Evolutionary conservation across 2,797 vertebrate genomes (phyloP), one percentile per base, ranked within the genome.

Genomic region (Sebastes minor): DNA sequence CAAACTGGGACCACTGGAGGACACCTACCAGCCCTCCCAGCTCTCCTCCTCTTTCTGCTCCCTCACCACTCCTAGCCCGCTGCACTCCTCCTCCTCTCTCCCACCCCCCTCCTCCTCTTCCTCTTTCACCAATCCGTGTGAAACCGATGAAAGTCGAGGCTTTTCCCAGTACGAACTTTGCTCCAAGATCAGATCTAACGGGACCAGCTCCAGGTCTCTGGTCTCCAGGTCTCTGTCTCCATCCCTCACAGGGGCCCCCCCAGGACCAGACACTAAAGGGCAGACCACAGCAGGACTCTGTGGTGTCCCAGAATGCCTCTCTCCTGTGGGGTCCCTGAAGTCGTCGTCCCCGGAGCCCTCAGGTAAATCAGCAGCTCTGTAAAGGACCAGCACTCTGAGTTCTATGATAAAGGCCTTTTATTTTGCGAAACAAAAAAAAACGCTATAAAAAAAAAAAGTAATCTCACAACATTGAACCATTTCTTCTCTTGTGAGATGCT

Each of bases 61-160:
- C 38, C 80, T 85, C 27, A 57, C 84, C 18, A 67, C 60, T 67
- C 76, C 67, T 64, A 71, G 80, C 79, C 87, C 86, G 1, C 80
- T 91, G 33, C 88, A 70, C 18, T 86, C 86, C 35, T 64, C 74
- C 57, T 82, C 81, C 56, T 61, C 63, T 8, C 67, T 61, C 59
- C 28, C 56, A 65, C 25, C 33, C 71, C 30, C 3, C 33, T 53
- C 65, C 2, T 38, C 55, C 59, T 73, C 85, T 63, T 76, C 78
- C 25, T 85, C 81, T 0, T 80, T 89, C 0, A 14, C 13, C 0
- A 82, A 83, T 30, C 95, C 95, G 0, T 96, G 96, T 78, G 95
- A 96, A 77, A 96, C 94, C 0, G 95, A 96, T 10, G 96, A 96
- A 84, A 96, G 95, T 89, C 87, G 92, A 74, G 95, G 95, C 1